Evolutionary conservation across 2,113 vertebrate species (phyloP).

Genomic region (Lagopus leucura): DNA sequence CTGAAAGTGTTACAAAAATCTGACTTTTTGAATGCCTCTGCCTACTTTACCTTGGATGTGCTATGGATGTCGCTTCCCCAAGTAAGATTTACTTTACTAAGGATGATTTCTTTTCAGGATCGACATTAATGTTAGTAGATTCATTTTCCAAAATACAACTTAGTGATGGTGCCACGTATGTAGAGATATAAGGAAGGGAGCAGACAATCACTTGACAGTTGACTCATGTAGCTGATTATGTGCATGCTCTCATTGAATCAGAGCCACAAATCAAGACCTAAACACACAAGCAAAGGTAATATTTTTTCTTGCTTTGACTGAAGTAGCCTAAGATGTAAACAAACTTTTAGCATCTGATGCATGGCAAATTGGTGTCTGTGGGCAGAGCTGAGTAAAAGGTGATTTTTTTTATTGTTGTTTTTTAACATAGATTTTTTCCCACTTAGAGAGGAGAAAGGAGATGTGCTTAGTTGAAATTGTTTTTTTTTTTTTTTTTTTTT

Average conservation of each 20-base stretch:
- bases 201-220: background rate
- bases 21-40: background rate
- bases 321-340: background rate
- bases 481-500: background rate
- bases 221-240: background rate
- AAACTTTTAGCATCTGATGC: background rate
- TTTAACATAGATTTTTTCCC: background rate
- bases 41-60: background rate
- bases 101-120: background rate
- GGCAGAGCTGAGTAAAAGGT: background rate
- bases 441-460: background rate
- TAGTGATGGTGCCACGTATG: background rate
- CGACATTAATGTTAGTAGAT: background rate
- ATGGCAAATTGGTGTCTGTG: background rate
- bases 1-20: background rate
- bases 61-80: background rate
- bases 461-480: background rate
- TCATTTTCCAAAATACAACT: background rate
- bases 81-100: background rate
- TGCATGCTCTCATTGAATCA: background rate
- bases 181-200: background rate
- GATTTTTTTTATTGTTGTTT: background rate
- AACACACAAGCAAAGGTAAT: background rate
- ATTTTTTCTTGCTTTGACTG: background rate
- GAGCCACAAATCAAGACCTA: background rate